These are phyloP conservation scores for Euura lappo DNA, from an alignment of 1,140 invertebrate genomes.

Conservation along the genomic window DNA sequence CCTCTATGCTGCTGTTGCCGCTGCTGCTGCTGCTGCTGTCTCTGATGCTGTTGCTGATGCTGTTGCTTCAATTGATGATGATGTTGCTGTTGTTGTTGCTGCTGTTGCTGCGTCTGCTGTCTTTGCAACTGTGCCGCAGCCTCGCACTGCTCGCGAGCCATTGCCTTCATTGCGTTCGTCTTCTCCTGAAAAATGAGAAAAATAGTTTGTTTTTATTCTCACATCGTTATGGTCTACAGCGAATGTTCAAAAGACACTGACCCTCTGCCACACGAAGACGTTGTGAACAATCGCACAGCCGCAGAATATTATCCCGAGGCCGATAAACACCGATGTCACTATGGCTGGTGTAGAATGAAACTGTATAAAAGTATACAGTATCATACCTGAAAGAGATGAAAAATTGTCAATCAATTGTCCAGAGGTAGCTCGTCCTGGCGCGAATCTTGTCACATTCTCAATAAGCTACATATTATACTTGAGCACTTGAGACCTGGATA, in stretches of 20 bases:
- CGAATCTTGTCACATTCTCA: too few relatives aligned
- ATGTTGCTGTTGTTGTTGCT: conserved; percentile 36
- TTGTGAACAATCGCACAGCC: conserved; percentile 93
- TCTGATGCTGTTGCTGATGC: conserved; percentile 28
- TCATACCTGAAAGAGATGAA: conserved; percentile 75
- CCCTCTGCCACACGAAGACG: conserved; percentile 92
- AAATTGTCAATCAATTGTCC: conserved; percentile 14
- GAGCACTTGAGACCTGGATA: too few relatives aligned
- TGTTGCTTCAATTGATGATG: conserved; percentile 23
- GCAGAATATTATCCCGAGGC: conserved; percentile 88
- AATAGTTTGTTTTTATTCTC: conserved; percentile 18
- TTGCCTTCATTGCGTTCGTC: conserved; percentile 62
- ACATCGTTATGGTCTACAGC: conserved; percentile 12
- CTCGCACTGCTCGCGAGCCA: conserved; percentile 59
- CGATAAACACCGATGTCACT: conserved; percentile 86
- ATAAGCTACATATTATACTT: too few relatives aligned
- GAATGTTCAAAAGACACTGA: conserved; percentile 57
- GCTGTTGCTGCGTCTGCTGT: conserved; percentile 45
- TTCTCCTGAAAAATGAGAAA: conserved; percentile 57
- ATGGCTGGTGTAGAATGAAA: conserved; percentile 91
- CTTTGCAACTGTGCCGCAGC: conserved; percentile 49
- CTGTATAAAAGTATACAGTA: conserved; percentile 90
- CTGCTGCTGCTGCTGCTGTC: conserved; percentile 34
- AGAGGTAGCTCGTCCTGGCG: too few relatives aligned
- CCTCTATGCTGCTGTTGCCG: conserved; percentile 29